Percentiles rank a stretch among this genome's conserved stretches.
These are phyloP conservation scores for Nycticryphes semicollaris DNA, from an alignment of 2,113 vertebrate genomes.

Conservation along the genomic window DNA sequence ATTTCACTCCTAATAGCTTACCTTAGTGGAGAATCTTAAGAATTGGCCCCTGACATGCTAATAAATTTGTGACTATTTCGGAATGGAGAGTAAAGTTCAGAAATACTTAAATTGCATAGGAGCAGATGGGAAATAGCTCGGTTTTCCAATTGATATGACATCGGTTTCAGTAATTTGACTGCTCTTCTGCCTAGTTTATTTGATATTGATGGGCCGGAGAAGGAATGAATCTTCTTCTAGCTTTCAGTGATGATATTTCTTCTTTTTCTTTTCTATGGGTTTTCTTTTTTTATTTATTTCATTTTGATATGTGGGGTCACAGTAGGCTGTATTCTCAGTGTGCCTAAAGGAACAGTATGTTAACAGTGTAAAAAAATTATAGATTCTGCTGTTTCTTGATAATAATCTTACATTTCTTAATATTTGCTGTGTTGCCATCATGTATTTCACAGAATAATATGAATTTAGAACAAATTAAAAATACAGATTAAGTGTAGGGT, in stretches of 20 bases:
- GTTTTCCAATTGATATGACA: constrained; percentile 66
- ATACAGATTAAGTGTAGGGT: background rate
- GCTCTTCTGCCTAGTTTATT: constrained; percentile 51
- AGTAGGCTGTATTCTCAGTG: background rate
- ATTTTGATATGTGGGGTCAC: background rate
- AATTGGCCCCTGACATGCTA: constrained; percentile 58
- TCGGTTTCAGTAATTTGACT: constrained; percentile 68
- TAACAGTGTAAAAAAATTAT: background rate
- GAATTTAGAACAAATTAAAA: background rate
- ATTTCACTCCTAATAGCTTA: constrained; percentile 60
- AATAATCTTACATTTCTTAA: background rate
- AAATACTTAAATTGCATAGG: constrained; percentile 72
- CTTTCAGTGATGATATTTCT: background rate
- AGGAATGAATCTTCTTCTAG: constrained; percentile 25
- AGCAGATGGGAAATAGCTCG: constrained; percentile 69
- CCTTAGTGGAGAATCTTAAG: constrained; percentile 45
- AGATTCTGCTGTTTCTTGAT: background rate
- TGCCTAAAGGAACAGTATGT: background rate
- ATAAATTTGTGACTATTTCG: constrained; percentile 57
- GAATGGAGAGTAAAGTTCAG: constrained; percentile 57
- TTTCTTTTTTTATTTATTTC: background rate
- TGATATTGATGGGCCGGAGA: constrained; percentile 9
- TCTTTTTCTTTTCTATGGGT: background rate
- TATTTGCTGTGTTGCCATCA: background rate
- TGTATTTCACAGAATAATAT: background rate